phyloP scores from a whole-genome alignment of 1,140 invertebrate species.

The Drosophila leontia region DNA sequence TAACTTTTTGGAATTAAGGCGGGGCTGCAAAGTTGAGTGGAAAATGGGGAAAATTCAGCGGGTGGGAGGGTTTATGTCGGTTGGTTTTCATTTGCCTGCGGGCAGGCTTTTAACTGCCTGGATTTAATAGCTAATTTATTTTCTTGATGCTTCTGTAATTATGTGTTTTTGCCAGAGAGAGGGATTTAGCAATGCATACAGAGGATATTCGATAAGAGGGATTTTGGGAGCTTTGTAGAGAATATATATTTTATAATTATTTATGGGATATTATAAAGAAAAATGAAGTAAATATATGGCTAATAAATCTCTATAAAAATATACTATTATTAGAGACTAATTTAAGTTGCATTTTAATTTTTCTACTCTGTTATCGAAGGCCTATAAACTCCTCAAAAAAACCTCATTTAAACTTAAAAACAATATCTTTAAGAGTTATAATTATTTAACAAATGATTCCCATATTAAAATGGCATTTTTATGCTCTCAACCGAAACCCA shows the following conservation, averaged over 20 bases:
- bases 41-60: conserved; percentile 25
- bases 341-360: too few relatives aligned
- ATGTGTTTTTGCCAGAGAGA: conserved; percentile 25
- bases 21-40: conserved; percentile 25
- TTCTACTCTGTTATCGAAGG: too few relatives aligned
- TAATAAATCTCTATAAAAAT: not conserved
- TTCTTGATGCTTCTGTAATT: conserved; percentile 51
- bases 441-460: not conserved
- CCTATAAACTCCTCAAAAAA: not conserved
- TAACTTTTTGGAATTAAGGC: conserved; percentile 59
- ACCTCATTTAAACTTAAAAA: not conserved
- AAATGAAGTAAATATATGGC: not conserved
- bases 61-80: not conserved
- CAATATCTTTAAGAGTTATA: not conserved
- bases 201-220: not conserved
- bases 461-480: not conserved
- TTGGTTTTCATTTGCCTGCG: conserved; percentile 32
- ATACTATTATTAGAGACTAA: too few relatives aligned
- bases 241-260: too few relatives aligned
- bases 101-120: conserved; percentile 72
- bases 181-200: conserved; percentile 1
- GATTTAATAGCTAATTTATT: conserved; percentile 79
- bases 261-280: too few relatives aligned
- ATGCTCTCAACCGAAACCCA: not conserved
- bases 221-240: too few relatives aligned